phyloP scores from a whole-genome alignment of 1,140 invertebrate species.

The Bactericera cockerelli region DNA sequence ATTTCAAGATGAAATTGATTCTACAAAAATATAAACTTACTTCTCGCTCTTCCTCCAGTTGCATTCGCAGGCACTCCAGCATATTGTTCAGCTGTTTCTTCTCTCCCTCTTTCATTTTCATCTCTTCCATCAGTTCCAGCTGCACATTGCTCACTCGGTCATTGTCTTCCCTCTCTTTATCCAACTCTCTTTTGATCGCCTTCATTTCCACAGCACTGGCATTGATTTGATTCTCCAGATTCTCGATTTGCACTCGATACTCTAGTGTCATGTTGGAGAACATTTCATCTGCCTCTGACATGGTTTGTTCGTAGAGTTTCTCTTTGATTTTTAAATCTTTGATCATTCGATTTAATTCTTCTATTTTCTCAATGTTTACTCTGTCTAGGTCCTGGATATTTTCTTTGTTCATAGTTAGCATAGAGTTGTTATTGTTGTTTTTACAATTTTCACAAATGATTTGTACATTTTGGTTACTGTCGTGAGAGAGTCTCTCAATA shows the following conservation, averaged over 20 bases:
- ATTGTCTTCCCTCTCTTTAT: slow-evolving; percentile 16
- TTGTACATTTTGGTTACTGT: too few species aligned
- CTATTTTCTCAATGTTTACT: neutral
- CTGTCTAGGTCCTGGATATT: too few species aligned
- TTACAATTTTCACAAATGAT: neutral
- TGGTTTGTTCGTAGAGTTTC: slow-evolving; percentile 48
- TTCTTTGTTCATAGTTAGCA: neutral
- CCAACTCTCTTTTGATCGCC: slow-evolving; percentile 8
- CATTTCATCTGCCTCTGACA: slow-evolving; percentile 55
- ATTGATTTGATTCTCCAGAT: slow-evolving; percentile 24
- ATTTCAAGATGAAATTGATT: too few species aligned
- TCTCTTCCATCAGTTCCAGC: slow-evolving; percentile 11
- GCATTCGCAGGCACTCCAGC: neutral
- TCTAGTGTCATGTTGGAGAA: slow-evolving; percentile 50
- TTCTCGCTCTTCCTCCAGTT: slow-evolving; percentile 14
- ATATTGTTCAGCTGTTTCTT: slow-evolving; percentile 13
- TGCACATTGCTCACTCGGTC: slow-evolving; percentile 12
- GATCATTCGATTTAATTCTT: slow-evolving; percentile 21
- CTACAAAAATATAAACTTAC: too few species aligned
- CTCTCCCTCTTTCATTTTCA: slow-evolving; percentile 20
- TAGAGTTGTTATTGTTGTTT: neutral
- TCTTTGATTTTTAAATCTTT: slow-evolving; percentile 31
- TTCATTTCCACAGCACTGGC: neutral
- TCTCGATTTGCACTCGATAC: slow-evolving; percentile 35
- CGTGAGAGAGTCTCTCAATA: too few species aligned